These are phyloP conservation scores for Ligdia adustata DNA, from an alignment of 2,888 invertebrate species.

Conservation along the genomic window DNA sequence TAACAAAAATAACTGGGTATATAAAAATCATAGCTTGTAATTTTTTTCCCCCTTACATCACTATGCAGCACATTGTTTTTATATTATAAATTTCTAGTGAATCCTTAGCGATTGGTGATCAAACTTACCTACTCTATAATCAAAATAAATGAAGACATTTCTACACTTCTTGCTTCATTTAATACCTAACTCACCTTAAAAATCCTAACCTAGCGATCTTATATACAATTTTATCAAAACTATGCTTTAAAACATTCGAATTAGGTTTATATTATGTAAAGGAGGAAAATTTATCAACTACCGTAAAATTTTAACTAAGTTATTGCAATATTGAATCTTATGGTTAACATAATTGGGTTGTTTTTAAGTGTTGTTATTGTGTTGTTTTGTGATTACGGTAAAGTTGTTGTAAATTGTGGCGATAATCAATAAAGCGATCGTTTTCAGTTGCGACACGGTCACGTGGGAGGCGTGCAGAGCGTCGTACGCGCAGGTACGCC, in stretches of 20 bases:
- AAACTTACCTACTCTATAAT: too few species aligned
- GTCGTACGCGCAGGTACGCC: slow-evolving; percentile 74
- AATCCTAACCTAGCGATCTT: slow-evolving; percentile 8
- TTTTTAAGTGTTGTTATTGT: slow-evolving; percentile 30
- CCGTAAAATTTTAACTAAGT: background rate
- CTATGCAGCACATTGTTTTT: too few species aligned
- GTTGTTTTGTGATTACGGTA: slow-evolving; percentile 57
- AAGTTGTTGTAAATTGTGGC: slow-evolving; percentile 54
- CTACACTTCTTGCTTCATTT: slow-evolving; percentile 22
- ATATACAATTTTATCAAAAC: slow-evolving; percentile 4
- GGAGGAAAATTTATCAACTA: background rate
- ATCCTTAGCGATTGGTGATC: too few species aligned
- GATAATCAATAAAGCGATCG: slow-evolving; percentile 81
- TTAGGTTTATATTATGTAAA: slow-evolving; percentile 3
- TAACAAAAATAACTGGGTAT: too few species aligned
- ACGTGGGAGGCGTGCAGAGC: slow-evolving; percentile 49
- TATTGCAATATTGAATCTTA: slow-evolving; percentile 12
- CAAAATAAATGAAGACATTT: slow-evolving; percentile 28
- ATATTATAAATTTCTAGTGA: too few species aligned
- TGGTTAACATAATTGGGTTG: background rate
- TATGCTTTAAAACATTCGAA: background rate
- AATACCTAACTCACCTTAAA: slow-evolving; percentile 23
- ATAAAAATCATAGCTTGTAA: too few species aligned
- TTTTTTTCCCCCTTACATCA: too few species aligned
- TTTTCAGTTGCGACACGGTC: slow-evolving; percentile 74